Percentiles rank a stretch among this genome's conserved stretches.
These are phyloP conservation scores for Danio jaintianensis DNA, from an alignment of 2,797 vertebrate genomes.

Conservation along the genomic window DNA sequence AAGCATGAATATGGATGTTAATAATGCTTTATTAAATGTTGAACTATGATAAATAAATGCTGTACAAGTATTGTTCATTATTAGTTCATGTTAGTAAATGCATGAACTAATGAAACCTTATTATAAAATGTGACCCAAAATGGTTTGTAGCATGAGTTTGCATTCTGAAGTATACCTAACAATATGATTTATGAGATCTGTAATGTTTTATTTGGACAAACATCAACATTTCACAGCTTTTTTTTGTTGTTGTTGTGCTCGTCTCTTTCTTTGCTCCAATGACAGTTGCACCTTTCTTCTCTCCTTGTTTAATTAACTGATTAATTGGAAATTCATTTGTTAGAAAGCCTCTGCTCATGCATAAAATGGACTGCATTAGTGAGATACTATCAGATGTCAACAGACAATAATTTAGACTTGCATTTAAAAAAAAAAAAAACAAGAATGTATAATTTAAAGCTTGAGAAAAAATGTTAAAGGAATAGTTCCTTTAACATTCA, in stretches of 20 bases:
- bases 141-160: background rate
- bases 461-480: too few species aligned
- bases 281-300: background rate
- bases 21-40: too few species aligned
- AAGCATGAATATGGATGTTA: too few species aligned
- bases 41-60: too few species aligned
- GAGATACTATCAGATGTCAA: background rate
- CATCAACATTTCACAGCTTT: background rate
- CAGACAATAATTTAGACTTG: background rate
- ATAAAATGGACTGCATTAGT: background rate
- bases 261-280: background rate
- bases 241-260: background rate
- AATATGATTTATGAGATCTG: background rate
- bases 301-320: background rate
- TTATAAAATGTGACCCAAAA: background rate
- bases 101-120: too few species aligned
- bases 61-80: too few species aligned
- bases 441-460: background rate
- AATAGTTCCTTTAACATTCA: too few species aligned
- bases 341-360: background rate
- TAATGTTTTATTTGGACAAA: background rate
- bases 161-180: background rate
- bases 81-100: too few species aligned
- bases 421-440: too few species aligned
- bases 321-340: background rate